These are phyloP conservation scores for Elaphurus davidianus DNA, from an alignment of 2,113 vertebrate genomes.

Conservation along the genomic window DNA sequence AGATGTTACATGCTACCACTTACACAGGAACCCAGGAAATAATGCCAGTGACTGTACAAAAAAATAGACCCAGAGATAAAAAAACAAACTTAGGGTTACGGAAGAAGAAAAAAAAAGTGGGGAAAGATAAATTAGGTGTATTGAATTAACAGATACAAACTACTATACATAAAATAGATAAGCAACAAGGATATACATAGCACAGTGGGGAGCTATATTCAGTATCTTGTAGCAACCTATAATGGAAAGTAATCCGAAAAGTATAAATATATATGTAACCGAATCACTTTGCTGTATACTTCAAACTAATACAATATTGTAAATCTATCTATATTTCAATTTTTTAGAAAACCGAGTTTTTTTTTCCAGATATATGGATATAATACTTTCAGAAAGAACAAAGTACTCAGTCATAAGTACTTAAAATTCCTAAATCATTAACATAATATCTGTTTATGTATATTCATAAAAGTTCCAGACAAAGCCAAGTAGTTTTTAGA, in stretches of 20 bases:
- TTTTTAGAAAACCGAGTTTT: neutral
- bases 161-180: neutral
- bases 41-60: neutral
- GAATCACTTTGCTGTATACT: neutral
- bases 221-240: neutral
- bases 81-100: neutral
- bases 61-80: neutral
- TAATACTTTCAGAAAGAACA: neutral
- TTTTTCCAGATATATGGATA: conserved; percentile 1
- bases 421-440: conserved; percentile 36
- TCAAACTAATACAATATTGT: neutral
- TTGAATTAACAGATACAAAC: neutral
- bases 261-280: neutral
- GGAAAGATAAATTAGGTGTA: neutral
- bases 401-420: neutral
- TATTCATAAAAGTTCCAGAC: neutral
- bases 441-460: neutral
- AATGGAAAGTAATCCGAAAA: neutral
- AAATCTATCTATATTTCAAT: neutral
- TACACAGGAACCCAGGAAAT: neutral
- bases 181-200: neutral
- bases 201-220: neutral
- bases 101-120: too few relatives aligned
- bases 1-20: too few relatives aligned
- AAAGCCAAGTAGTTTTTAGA: neutral